Base-by-base conservation (phyloP, 2,113 vertebrate genomes). In the Alaudala cheleensis region DNA sequence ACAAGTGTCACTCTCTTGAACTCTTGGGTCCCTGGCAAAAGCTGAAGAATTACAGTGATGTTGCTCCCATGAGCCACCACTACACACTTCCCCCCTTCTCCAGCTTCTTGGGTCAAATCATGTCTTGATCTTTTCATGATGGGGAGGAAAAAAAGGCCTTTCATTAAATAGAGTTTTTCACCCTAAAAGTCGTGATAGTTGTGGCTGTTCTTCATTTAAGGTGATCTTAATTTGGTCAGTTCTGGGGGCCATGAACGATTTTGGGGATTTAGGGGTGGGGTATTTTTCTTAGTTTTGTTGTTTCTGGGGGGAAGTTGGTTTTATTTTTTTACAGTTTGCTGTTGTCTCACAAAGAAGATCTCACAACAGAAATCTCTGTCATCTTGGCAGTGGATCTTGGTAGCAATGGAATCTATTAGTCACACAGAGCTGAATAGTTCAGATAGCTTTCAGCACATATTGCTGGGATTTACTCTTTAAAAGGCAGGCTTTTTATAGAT, bases 291-390 rank as follows among this genome's bases (percentile, higher is more conserved):
- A 22, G 16, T 25, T 89, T 74, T 74, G 20, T n/a, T 60, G 12
- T n/a, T 73, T 51, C 0, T 0, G 1, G 24, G 16, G 12, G 33
- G 0, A n/a, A n/a, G 0, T 62, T 26, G 4, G 6, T 8, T 47
- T 33, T 16, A 14, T 21, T 8, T 10, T 77, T 81, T 60, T 4
- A 45, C 24, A 20, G n/a, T 53, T 86, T 77, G 10, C 9, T 74
- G 9, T 42, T 54, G 33, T 33, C 33, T 77, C 39, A 70, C 1
- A 2, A 45, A 47, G 47, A 85, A 50, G 37, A 71, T 74, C 44
- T 64, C 69, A 33, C 12, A 5, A 37, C 39, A 81, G 81, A 88
- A 82, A 51, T 67, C 76, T 81, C 39, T 9, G 2, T 79, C 57
- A 62, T 76, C 28, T 85, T 82, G 74, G 79, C 53, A 87, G 31